Evolutionary conservation across 2,113 vertebrate genomes (phyloP).

Genomic region (Corydoras maculifer): DNA sequence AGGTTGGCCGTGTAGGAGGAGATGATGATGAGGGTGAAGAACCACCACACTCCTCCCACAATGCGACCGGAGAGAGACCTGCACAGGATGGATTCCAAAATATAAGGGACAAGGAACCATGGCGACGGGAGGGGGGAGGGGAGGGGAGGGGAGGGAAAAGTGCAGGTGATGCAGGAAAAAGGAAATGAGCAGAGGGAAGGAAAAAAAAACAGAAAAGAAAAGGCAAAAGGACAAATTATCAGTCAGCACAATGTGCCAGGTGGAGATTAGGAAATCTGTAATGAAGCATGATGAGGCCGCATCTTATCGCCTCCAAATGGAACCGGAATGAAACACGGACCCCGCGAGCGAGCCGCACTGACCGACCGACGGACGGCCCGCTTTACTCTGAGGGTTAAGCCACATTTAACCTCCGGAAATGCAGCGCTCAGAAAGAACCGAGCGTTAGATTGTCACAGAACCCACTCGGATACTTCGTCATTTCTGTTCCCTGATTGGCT

Average conservation of each 20-base stretch:
- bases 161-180: constrained; percentile 7
- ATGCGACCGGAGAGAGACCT: constrained; percentile 97
- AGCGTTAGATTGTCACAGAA: constrained; percentile 19
- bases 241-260: constrained; percentile 14
- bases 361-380: background rate
- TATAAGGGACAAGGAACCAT: background rate
- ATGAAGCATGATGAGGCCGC: constrained; percentile 24
- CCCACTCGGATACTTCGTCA: no score
- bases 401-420: constrained; percentile 12
- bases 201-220: background rate
- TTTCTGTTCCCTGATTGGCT: constrained; percentile 42
- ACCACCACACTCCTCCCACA: constrained; percentile 98
- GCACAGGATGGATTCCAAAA: background rate
- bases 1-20: constrained; percentile 97
- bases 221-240: constrained; percentile 10
- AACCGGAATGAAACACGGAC: constrained; percentile 26
- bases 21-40: constrained; percentile 99
- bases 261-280: constrained; percentile 17
- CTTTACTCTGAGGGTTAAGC: constrained; percentile 7
- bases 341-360: background rate
- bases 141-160: constrained; percentile 21
- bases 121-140: background rate
- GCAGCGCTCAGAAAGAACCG: background rate
- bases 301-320: constrained; percentile 27
- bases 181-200: background rate